These are phyloP conservation scores for Microcebus ravelobensis DNA, from an alignment of 2,113 vertebrate species.

Conservation along the genomic window DNA sequence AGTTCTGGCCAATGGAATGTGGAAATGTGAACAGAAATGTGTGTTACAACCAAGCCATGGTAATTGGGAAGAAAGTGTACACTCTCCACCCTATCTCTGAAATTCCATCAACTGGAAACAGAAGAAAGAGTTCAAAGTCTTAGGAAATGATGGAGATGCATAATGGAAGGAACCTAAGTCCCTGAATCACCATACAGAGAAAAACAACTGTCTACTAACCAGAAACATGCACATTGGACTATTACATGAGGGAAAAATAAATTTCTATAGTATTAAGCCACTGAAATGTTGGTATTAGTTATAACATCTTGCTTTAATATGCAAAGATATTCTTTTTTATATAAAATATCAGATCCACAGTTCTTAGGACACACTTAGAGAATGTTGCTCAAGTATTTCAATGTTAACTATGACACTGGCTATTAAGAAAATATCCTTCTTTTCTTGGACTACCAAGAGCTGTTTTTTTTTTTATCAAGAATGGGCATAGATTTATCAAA, in stretches of 20 bases:
- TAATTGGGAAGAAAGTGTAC: neutral
- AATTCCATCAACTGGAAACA: slow-evolving; percentile 20
- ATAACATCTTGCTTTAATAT: neutral
- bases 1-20: neutral
- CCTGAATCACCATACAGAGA: neutral
- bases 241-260: neutral
- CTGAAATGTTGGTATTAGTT: neutral
- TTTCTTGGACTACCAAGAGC: slow-evolving; percentile 35
- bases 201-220: neutral
- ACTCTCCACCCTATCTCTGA: neutral
- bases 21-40: slow-evolving; percentile 21
- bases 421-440: neutral
- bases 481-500: slow-evolving; percentile 31
- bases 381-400: slow-evolving; percentile 36
- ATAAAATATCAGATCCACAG: neutral
- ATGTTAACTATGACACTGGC: neutral
- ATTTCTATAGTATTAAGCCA: neutral
- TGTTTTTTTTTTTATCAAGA: neutral
- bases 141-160: neutral
- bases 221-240: neutral
- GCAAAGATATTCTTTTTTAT: neutral
- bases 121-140: slow-evolving; percentile 15
- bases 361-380: neutral
- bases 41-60: neutral
- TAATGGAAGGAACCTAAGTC: neutral